These are phyloP conservation scores for Pinna nobilis DNA, from an alignment of 1,140 invertebrate species.

Conservation along the genomic window DNA sequence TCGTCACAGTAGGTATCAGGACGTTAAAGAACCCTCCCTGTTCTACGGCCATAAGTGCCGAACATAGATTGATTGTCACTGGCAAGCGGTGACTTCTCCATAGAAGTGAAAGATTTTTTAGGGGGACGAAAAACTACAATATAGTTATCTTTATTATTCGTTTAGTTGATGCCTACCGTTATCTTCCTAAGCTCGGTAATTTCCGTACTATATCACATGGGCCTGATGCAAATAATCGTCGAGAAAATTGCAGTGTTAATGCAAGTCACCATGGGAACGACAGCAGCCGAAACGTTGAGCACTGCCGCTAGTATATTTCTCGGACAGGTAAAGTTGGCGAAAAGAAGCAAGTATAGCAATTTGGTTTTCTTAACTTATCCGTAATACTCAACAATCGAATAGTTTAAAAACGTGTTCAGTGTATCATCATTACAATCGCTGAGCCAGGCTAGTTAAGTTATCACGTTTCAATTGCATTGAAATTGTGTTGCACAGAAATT, in stretches of 20 bases:
- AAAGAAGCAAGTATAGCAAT: not conserved
- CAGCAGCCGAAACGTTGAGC: constrained; percentile 59
- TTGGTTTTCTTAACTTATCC: not conserved
- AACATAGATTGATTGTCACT: no score
- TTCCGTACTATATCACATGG: constrained; percentile 63
- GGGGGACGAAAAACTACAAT: no score
- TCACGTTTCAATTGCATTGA: no score
- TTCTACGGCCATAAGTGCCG: no score
- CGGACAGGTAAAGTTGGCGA: constrained; percentile 65
- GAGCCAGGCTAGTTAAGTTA: not conserved
- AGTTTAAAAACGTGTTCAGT: not conserved
- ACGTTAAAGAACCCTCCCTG: no score
- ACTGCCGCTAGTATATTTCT: constrained; percentile 69
- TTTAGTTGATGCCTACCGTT: constrained; percentile 62
- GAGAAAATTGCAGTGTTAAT: constrained; percentile 52
- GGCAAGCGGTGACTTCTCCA: no score
- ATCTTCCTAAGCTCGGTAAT: constrained; percentile 64
- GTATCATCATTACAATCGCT: not conserved
- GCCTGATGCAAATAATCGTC: constrained; percentile 62
- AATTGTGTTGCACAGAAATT: no score
- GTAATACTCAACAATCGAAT: not conserved
- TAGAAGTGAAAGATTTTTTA: no score
- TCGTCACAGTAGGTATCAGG: not conserved
- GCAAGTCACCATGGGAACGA: constrained; percentile 61
- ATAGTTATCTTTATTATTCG: not conserved